Base-by-base conservation (phyloP, 2,888 invertebrate species). In the Acleris laterana region DNA sequence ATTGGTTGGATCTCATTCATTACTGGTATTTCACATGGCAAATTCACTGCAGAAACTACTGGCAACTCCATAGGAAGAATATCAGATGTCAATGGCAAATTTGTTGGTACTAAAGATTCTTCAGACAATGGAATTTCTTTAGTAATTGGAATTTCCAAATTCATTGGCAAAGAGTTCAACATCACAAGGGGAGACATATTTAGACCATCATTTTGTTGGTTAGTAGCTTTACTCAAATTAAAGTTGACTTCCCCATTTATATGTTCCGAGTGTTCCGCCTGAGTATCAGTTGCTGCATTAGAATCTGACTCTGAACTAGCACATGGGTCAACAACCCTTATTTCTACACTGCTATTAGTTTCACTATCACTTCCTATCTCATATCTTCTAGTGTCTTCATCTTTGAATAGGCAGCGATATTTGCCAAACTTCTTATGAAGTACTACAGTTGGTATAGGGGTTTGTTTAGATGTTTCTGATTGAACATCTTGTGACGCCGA, bases 401-500 rank as follows among this genome's bases (percentile, higher is more conserved):
- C 90, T 70, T 88, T 89, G 69, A 93, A 86, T 19, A 94, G 78
- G 75, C 93, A 93, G 44, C 94, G 84, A 75, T 93, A 94, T 81
- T 94, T 94, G 50, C 94, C 94, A 76, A 94, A 94, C 75, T 94
- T 94, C 74, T 94, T 94, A 77, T 94, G 94, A 63, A 88, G 75
- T 62, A 87, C 88, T 72, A 91, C 84, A 56, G 84, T 71, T 69
- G 87, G 88, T 55, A 84, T 77, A 73, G 77, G 80, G 67, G 75
- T 77, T 59, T 82, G 75, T 70, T 86, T 87, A 20, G 72, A 49
- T 20, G 53, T 44, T n/a, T 60, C 49, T 38, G 38, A 3, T 38
- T 38, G 38, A 38, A 38, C 13, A 38, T 38, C 13, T 38, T 65
- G 65, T 13, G 61, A 56, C n/a, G 28, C 77, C 57, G 82, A 72